Conservation (phyloP, 2,113 vertebrate genomes). For the Diglossa brunneiventris region DNA sequence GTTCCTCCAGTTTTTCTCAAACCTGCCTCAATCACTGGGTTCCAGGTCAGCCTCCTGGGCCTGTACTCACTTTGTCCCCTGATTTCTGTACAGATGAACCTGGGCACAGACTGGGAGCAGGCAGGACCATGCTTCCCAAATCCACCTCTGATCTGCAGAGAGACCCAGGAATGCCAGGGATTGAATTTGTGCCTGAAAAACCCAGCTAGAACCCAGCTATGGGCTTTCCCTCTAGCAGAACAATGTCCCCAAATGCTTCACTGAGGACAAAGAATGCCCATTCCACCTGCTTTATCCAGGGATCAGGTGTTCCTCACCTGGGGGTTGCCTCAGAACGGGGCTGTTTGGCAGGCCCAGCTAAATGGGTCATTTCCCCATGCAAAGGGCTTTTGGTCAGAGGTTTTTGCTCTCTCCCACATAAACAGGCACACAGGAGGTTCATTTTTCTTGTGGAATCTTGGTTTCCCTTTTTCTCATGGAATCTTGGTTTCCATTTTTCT, state of each 20-base stretch:
- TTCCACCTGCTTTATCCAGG: no score
- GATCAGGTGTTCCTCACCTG: neutral
- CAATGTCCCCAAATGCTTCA: neutral
- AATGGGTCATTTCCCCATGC: neutral
- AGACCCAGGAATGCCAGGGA: neutral
- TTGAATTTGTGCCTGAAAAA: neutral
- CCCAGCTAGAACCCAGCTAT: neutral
- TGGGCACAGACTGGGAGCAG: neutral
- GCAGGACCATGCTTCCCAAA: neutral
- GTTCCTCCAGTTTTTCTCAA: neutral
- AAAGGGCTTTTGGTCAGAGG: neutral
- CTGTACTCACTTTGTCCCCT: neutral
- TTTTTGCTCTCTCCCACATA: neutral
- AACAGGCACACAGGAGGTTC: neutral
- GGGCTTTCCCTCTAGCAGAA: neutral
- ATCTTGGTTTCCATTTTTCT: neutral
- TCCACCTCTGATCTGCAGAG: neutral
- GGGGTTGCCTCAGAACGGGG: neutral
- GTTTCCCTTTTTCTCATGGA: no score
- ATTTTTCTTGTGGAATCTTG: neutral
- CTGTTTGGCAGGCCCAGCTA: neutral
- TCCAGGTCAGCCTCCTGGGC: neutral
- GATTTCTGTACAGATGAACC: neutral
- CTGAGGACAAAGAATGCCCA: neutral
- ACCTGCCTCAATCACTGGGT: neutral